phyloP scores from a whole-genome alignment of 2,888 invertebrate genomes.

The Agrenia bidenticulata region DNA sequence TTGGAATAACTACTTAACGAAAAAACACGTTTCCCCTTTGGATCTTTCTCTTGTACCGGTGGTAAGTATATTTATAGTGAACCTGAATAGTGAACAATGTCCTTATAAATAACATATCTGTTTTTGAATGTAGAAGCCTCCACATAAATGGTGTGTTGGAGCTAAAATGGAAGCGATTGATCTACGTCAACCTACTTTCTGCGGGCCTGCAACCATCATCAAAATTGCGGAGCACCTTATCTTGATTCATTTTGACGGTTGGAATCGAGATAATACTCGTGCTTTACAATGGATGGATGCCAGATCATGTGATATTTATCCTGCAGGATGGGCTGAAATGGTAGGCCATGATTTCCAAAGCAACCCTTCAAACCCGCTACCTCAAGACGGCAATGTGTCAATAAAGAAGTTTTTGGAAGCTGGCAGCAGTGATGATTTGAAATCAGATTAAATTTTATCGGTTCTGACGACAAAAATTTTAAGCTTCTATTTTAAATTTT shows the following conservation, averaged over 20 bases:
- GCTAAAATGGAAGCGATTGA: constrained; percentile 43
- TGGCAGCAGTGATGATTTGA: too few relatives aligned
- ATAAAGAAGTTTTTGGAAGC: too few relatives aligned
- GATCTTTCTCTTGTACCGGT: constrained; percentile 1
- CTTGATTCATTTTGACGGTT: constrained; percentile 42
- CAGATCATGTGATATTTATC: constrained; percentile 40
- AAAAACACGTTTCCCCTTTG: neutral
- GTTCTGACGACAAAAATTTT: too few relatives aligned
- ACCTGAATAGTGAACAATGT: neutral
- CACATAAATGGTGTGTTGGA: constrained; percentile 31
- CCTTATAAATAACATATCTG: neutral
- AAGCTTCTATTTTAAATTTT: too few relatives aligned
- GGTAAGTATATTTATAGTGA: constrained; percentile 4
- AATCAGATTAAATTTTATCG: too few relatives aligned
- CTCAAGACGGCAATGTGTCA: too few relatives aligned
- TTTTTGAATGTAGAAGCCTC: neutral
- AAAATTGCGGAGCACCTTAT: constrained; percentile 35
- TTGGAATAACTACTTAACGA: constrained; percentile 24
- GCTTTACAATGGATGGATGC: constrained; percentile 35
- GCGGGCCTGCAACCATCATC: constrained; percentile 38
- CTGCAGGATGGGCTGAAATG: constrained; percentile 42
- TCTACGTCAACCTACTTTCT: constrained; percentile 24
- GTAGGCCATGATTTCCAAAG: constrained; percentile 34
- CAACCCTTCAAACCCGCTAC: constrained; percentile 14
- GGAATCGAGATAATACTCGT: constrained; percentile 12